phyloP scores from a whole-genome alignment of 2,113 vertebrate genomes.

The Sinosuthora webbiana region DNA sequence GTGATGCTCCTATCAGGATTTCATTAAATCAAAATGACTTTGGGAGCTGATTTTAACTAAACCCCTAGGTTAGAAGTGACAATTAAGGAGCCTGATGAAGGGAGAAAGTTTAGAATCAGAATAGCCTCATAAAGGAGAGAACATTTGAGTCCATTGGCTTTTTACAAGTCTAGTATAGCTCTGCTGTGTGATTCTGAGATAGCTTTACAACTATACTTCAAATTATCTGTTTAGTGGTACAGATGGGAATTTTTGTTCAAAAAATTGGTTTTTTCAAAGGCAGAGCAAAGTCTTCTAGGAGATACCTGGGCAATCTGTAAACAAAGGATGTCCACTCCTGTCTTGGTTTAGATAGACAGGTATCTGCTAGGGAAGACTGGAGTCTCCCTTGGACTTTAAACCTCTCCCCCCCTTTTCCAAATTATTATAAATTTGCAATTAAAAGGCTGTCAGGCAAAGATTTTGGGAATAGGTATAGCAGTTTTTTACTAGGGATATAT shows the following conservation, averaged over 20 bases:
- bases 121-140: background rate
- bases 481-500: too few species aligned
- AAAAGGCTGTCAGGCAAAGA: too few species aligned
- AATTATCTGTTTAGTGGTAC: background rate
- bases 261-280: background rate
- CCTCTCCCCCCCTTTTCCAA: too few species aligned
- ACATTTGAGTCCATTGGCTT: fast-evolving
- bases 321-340: background rate
- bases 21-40: background rate
- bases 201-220: background rate
- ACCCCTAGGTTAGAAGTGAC: background rate
- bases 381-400: too few species aligned
- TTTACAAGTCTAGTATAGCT: fast-evolving
- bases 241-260: background rate
- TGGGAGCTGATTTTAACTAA: background rate
- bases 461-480: too few species aligned
- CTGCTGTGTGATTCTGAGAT: fast-evolving
- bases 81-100: background rate
- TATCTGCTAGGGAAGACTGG: too few species aligned
- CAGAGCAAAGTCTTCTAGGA: background rate
- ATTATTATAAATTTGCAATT: too few species aligned
- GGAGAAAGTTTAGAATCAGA: background rate
- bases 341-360: too few species aligned
- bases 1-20: background rate
- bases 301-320: background rate